Evolutionary conservation across 2,888 invertebrate genomes (phyloP).

Genomic region (Pandemis heparana): DNA sequence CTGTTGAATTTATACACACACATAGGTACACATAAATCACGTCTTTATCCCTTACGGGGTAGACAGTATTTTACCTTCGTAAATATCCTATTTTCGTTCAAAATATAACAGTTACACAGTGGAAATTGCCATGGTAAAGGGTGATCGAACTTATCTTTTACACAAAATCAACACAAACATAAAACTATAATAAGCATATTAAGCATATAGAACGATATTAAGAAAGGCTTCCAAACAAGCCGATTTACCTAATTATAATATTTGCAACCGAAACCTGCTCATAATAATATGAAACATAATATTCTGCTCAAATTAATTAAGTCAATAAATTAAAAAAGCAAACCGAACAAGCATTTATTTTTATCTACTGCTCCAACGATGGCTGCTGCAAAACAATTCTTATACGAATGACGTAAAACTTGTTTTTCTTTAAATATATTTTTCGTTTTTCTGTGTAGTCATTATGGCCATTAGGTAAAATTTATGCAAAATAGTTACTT

Average conservation of each 20-base stretch:
- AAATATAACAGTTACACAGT: slow-evolving; percentile 11
- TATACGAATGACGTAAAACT: background rate
- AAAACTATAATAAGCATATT: slow-evolving; percentile 22
- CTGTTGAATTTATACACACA: too few relatives aligned
- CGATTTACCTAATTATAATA: slow-evolving; percentile 34
- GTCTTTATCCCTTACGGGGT: too few relatives aligned
- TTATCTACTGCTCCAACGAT: slow-evolving; percentile 13
- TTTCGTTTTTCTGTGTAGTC: slow-evolving; percentile 5
- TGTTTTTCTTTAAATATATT: background rate
- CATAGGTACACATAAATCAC: too few relatives aligned
- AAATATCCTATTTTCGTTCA: background rate
- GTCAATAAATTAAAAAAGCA: slow-evolving; percentile 22
- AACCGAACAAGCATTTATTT: slow-evolving; percentile 27
- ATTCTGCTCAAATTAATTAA: slow-evolving; percentile 27
- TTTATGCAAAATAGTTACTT: slow-evolving; percentile 21
- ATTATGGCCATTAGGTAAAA: slow-evolving; percentile 20
- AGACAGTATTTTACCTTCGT: too few relatives aligned
- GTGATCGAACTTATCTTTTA: slow-evolving; percentile 27
- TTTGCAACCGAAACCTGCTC: slow-evolving; percentile 25
- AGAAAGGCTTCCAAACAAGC: slow-evolving; percentile 25
- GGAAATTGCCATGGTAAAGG: slow-evolving; percentile 21
- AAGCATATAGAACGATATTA: slow-evolving; percentile 32
- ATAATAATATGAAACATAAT: slow-evolving; percentile 21
- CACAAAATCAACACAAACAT: slow-evolving; percentile 9
- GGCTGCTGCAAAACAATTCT: slow-evolving; percentile 8